Evolutionary conservation across 2,888 invertebrate species (phyloP), one percentile per base, ranked within the genome.

Genomic region (Pammene aurita): DNA sequence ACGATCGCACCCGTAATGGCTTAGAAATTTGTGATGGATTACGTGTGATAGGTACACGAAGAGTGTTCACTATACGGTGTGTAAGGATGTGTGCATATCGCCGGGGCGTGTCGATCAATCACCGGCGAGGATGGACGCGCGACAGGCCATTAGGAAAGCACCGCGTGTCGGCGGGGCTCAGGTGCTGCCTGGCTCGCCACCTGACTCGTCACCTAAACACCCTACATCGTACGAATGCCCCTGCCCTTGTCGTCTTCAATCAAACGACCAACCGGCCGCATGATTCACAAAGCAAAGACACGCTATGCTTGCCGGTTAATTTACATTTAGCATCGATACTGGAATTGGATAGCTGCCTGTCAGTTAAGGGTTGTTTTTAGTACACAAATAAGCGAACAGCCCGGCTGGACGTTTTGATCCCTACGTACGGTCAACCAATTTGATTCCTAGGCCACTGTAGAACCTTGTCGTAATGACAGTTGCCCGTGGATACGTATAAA

Each of bases 91-190:
- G 84, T 84, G 82, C 86, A 82, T 84, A 85, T 85, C 87, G 84
- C 80, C 81, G 80, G 78, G 84, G 84, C 82, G 84, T 84, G 88
- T 87, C 90, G 88, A 92, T 92, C 91, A 90, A 91, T 91, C 91
- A 91, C 87, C 72, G 82, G 73, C 80, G 82, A 82, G 87, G 87
- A 88, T 87, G 89, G 88, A 88, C 88, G 85, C 80, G 80, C 84
- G 90, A 90, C 90, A 91, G 87, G 84, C 90, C 91, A 91, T 92
- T 91, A 91, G 90, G 83, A 65, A 60, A 62, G 67, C 67, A 57
- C 82, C 77, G 79, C 80, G 83, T 78, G 80, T 80, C 44, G 81
- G 81, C 82, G 81, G 84, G 78, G 81, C 85, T 81, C 89, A 87
- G 89, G 87, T 89, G 87, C 80, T 80, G 78, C 80, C 74, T 78